These are phyloP conservation scores for Chromobotia macracanthus DNA, from an alignment of 2,797 vertebrate species.

Conservation along the genomic window DNA sequence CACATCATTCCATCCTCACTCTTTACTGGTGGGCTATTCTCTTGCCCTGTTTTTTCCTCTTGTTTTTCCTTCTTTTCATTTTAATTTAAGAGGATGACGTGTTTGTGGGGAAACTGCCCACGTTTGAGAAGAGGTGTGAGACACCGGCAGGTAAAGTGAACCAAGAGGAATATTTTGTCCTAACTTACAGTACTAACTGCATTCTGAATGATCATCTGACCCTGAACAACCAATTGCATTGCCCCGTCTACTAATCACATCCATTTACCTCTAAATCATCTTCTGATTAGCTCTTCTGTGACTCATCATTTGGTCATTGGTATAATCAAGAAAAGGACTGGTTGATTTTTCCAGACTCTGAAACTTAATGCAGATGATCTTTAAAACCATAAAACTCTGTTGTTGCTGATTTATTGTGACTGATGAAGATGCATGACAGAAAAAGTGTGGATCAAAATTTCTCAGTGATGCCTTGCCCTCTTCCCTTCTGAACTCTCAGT, in stretches of 20 bases:
- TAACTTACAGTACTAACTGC: conserved; percentile 31
- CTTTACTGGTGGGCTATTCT: conserved; percentile 63
- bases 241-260: conserved; percentile 22
- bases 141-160: conserved; percentile 84
- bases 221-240: conserved; percentile 20
- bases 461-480: too few species aligned
- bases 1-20: conserved; percentile 31
- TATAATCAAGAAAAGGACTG: not conserved
- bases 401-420: conserved; percentile 18
- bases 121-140: conserved; percentile 89
- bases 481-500: too few species aligned
- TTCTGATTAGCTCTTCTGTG: not conserved
- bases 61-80: conserved; percentile 56
- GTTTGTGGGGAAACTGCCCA: conserved; percentile 86
- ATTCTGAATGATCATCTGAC: conserved; percentile 18
- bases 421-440: conserved; percentile 25
- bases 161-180: conserved; percentile 20
- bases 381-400: conserved; percentile 3
- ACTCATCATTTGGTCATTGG: not conserved
- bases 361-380: conserved; percentile 10
- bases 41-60: conserved; percentile 45
- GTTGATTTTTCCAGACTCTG: not conserved
- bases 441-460: not conserved
- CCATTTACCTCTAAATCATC: not conserved
- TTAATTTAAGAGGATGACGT: conserved; percentile 78